These are phyloP conservation scores for Rhinopomastus cyanomelas DNA, from an alignment of 2,113 vertebrate genomes.

Conservation along the genomic window DNA sequence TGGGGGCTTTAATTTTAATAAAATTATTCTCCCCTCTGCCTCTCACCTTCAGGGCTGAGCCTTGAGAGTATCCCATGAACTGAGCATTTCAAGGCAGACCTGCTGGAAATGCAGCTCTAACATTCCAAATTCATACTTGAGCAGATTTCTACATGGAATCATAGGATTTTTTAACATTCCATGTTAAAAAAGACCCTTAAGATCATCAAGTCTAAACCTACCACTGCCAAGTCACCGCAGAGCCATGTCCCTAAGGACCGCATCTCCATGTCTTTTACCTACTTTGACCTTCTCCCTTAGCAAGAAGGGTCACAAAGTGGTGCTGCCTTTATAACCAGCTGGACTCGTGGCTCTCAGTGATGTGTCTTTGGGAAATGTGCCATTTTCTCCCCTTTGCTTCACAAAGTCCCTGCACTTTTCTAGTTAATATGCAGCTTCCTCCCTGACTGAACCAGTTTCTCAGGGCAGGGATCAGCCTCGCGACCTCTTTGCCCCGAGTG, in stretches of 20 bases:
- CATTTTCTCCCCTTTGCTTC: not conserved
- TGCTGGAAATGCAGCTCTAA: not conserved
- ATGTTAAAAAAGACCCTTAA: not conserved
- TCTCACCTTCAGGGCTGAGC: too few species aligned
- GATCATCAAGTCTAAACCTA: not conserved
- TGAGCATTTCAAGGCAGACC: not conserved
- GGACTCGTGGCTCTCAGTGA: not conserved
- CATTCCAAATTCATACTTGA: not conserved
- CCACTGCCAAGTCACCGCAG: fast-evolving
- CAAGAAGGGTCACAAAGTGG: fast-evolving
- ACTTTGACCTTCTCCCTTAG: not conserved
- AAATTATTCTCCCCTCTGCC: too few species aligned
- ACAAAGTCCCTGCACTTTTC: not conserved
- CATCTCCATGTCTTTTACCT: fast-evolving
- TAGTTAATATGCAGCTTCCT: not conserved
- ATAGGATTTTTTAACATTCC: not conserved
- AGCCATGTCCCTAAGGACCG: not conserved
- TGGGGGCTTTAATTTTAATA: too few species aligned
- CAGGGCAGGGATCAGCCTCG: not conserved
- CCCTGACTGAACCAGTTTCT: not conserved
- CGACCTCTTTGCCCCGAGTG: not conserved
- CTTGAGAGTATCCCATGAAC: not conserved
- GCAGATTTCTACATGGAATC: not conserved
- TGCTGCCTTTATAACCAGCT: not conserved
- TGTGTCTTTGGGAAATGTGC: not conserved